These are phyloP conservation scores for Cerceris rybyensis DNA, from an alignment of 2,888 invertebrate genomes.

Conservation along the genomic window DNA sequence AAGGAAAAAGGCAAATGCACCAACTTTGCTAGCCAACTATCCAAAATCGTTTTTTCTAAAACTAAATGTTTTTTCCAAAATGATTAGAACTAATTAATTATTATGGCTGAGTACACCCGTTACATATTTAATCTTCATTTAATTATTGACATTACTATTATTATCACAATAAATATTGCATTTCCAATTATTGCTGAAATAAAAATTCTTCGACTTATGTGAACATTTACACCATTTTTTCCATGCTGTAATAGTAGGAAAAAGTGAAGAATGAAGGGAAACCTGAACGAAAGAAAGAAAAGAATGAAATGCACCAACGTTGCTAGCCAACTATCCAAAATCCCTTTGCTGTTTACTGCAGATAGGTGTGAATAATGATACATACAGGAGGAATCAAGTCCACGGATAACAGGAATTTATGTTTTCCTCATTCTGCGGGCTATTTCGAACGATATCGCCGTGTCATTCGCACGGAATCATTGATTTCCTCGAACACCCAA, in stretches of 20 bases:
- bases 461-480: conserved; percentile 11
- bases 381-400: conserved; percentile 18
- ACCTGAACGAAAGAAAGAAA: conserved; percentile 17
- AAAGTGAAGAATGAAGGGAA: conserved; percentile 5
- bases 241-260: not conserved
- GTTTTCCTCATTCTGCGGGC: conserved; percentile 1
- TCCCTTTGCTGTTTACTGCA: conserved; percentile 27
- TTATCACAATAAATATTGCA: too few species aligned
- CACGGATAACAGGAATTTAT: conserved; percentile 30
- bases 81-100: too few species aligned
- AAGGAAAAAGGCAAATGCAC: conserved; percentile 25
- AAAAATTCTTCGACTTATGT: too few species aligned
- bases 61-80: too few species aligned
- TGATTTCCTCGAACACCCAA: conserved; percentile 18
- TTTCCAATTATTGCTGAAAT: too few species aligned
- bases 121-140: too few species aligned
- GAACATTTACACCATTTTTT: too few species aligned
- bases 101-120: too few species aligned
- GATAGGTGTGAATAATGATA: conserved; percentile 16
- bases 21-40: conserved; percentile 20
- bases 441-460: not conserved
- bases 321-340: conserved; percentile 20
- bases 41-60: too few species aligned
- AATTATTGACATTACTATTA: too few species aligned
- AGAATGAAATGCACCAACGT: conserved; percentile 26